Base-by-base conservation (phyloP, 2,797 vertebrate species). In the Neomorphus geoffroyi region DNA sequence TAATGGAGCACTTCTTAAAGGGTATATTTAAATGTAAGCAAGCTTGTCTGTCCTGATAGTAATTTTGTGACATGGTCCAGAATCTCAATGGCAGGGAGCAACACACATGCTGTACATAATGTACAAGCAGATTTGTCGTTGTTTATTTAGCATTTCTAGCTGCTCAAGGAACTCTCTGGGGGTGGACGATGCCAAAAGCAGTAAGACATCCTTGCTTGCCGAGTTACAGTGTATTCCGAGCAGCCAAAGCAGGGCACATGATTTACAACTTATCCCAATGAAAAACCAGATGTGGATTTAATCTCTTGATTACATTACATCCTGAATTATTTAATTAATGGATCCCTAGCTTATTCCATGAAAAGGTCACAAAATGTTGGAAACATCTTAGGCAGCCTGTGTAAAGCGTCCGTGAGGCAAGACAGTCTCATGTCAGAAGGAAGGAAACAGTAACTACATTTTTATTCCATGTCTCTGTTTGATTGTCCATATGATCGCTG, bases 291-390 rank as follows among this genome's bases (percentile, higher is more conserved):
- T 96, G 94, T 96, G 91, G 92, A 86, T 94, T 90, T 97, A 95
- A 96, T 97, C 94, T 96, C 86, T 93, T 97, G 95, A 97, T 97
- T 96, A 97, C 95, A 96, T 97, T 95, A 81, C 77, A 94, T 93
- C 91, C 87, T 91, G 92, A 93, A 96, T 91, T 95, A 96, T 96
- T 96, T 97, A 97, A 96, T 96, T 96, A 95, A 96, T 88, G 96
- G 77, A 95, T 96, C 88, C 90, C 93, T 96, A 84, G 86, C 82
- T 96, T 91, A 95, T 94, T 96, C 80, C 82, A 77, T 81, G 58
- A 73, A 96, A 96, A 97, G 96, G 94, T 92, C 94, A 91, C 80
- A 88, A 53, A 90, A 79, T 86, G 70, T 45, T 93, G 82, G 87
- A 85, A 94, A 90, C 91, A 41, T 95, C 73, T 93, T 66, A 86